phyloP scores from a whole-genome alignment of 2,888 invertebrate species.

The Diarsia mendica region DNA sequence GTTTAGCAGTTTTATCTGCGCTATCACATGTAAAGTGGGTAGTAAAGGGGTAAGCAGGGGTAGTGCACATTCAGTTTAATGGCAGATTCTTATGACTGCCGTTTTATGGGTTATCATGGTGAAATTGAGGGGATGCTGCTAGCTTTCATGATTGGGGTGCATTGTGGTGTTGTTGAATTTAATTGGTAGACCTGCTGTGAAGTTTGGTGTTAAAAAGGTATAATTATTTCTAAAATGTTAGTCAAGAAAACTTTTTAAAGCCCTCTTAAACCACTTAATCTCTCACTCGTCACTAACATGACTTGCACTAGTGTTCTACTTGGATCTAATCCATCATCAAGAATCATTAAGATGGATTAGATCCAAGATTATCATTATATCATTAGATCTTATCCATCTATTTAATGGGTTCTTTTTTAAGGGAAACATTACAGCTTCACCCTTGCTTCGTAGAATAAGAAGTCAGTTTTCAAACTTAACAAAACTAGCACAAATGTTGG shows the following conservation, averaged over 20 bases:
- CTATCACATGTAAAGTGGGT: conserved; percentile 60
- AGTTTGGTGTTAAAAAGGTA: neutral
- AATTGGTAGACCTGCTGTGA: neutral
- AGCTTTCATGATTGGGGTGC: neutral
- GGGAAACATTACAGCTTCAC: no score
- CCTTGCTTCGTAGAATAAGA: no score
- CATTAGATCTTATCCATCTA: no score
- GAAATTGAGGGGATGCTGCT: neutral
- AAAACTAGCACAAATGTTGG: neutral
- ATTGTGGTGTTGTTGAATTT: neutral
- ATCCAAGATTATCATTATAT: no score
- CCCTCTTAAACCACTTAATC: no score
- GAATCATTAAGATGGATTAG: no score
- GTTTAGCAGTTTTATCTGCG: conserved; percentile 54
- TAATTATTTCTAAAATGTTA: neutral
- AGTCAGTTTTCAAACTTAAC: no score
- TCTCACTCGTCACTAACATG: no score
- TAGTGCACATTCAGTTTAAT: conserved; percentile 48
- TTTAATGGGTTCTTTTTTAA: no score
- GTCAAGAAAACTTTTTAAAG: neutral
- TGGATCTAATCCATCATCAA: no score
- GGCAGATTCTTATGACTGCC: conserved; percentile 38
- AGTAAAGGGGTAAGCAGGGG: conserved; percentile 45
- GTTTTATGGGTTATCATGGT: conserved; percentile 45
- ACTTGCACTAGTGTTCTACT: no score